phyloP scores from a whole-genome alignment of 1,140 invertebrate genomes.

The Harpegnathos saltator region DNA sequence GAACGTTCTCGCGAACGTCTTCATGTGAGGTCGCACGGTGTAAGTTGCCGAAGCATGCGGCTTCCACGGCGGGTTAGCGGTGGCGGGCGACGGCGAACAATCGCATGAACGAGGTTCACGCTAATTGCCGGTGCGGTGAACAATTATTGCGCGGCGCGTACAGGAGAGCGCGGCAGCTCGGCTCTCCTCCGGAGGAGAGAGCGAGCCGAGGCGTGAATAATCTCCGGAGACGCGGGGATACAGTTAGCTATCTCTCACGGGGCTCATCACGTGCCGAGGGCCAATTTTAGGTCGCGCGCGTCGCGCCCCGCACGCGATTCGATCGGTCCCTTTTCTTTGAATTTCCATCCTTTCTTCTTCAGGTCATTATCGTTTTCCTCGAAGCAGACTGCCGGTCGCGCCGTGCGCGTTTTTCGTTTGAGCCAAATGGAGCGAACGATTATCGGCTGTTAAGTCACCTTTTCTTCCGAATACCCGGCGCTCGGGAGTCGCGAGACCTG shows the following conservation, averaged over 20 bases:
- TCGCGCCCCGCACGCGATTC: slow-evolving; percentile 46
- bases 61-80: not conserved
- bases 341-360: not conserved
- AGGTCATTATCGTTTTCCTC: slow-evolving; percentile 40
- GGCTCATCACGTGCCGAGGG: slow-evolving; percentile 30
- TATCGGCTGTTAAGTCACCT: not conserved
- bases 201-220: slow-evolving; percentile 27
- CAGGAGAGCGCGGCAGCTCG: no score
- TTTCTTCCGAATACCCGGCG: not conserved
- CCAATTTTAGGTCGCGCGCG: slow-evolving; percentile 33
- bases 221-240: slow-evolving; percentile 7
- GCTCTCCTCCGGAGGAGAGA: not conserved
- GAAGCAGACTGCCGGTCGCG: not conserved
- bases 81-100: slow-evolving; percentile 17
- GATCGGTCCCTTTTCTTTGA: slow-evolving; percentile 44
- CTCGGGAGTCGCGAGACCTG: not conserved
- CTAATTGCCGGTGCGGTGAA: slow-evolving; percentile 33
- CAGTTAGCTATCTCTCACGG: slow-evolving; percentile 48
- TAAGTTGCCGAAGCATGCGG: slow-evolving; percentile 19
- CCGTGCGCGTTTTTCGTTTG: no score
- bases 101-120: slow-evolving; percentile 13
- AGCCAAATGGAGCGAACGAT: slow-evolving; percentile 21
- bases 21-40: slow-evolving; percentile 1
- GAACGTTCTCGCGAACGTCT: not conserved
- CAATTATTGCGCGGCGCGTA: slow-evolving; percentile 27